Base-by-base conservation (phyloP, 2,888 invertebrate species). In the Volucella inanis region DNA sequence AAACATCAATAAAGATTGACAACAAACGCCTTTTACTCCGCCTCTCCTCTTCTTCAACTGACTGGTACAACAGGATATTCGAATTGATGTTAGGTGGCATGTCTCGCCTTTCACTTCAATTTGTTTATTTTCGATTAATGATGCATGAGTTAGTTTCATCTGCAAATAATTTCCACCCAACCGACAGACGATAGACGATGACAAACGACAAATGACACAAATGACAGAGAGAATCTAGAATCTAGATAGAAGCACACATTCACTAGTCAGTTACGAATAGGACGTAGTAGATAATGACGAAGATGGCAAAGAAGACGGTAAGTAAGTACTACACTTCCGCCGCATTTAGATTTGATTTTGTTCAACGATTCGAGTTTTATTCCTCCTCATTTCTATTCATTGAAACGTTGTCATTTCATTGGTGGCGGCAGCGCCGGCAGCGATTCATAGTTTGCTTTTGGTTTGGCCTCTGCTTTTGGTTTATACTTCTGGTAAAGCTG, bases 121-220 rank as follows among this genome's bases (percentile, higher is more conserved):
- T 83, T 78, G 83, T 83, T 78, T 83, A 83, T 83, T 83, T 83
- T 74, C 78, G 68, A 83, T 84, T 84, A 84, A 84, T 79, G 83
- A 84, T 84, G 83, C 83, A 84, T 75, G 83, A 84, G 79, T 64
- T 84, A 59, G 79, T 79, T 75, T 65, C 79, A 75, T 75, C 70
- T 74, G 65, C 76, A 70, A 81, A 81, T 70, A 75, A 75, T 68
- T 74, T 54, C 68, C 55, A 38, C 47, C 14, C 1, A 47, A 3
- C 11, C 71, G 11, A 12, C 11, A 65, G 3, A n/a, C 41, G 14
- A 49, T 12, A 49, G 22, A 11, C 47, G 45, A 38, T 11, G 49
- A 50, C 49, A 18, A 39, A n/a, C n/a, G n/a, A 22, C 22, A 22
- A 22, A 3, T 22, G 22, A 22, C 22, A 22, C 22, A 22, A 22